phyloP scores from a whole-genome alignment of 2,113 vertebrate species.

The Grallaria varia region DNA sequence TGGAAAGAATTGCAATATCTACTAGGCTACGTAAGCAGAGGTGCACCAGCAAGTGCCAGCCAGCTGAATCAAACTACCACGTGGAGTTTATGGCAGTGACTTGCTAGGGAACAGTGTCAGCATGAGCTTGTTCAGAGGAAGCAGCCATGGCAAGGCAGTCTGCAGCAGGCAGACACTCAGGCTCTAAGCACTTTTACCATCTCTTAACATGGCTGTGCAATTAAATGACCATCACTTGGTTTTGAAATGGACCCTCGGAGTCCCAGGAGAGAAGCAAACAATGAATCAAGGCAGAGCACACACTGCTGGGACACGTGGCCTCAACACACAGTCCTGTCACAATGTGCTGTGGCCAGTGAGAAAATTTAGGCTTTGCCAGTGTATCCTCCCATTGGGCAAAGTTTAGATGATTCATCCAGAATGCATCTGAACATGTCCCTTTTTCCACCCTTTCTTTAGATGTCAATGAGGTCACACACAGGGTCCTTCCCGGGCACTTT shows the following conservation, averaged over 20 bases:
- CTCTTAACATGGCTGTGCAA: neutral
- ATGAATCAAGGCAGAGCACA: neutral
- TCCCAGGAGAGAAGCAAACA: neutral
- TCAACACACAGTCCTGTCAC: neutral
- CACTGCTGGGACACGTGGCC: neutral
- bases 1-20: neutral
- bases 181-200: neutral
- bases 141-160: neutral
- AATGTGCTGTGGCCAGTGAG: rapidly evolving
- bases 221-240: neutral
- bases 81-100: neutral
- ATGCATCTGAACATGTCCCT: neutral
- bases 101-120: neutral
- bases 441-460: neutral
- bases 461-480: neutral
- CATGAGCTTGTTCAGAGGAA: neutral
- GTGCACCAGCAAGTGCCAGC: constrained; percentile 41
- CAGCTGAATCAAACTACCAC: neutral
- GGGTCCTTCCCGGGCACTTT: neutral
- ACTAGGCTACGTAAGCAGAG: constrained; percentile 62
- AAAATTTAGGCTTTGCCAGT: neutral
- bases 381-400: neutral
- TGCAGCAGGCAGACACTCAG: neutral
- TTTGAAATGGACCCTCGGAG: neutral
- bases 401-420: neutral